A percentile compares a stretch with the other conserved stretches of the same genome.
phyloP scores from a whole-genome alignment of 2,888 invertebrate genomes.

The Chymomyza procnemis region DNA sequence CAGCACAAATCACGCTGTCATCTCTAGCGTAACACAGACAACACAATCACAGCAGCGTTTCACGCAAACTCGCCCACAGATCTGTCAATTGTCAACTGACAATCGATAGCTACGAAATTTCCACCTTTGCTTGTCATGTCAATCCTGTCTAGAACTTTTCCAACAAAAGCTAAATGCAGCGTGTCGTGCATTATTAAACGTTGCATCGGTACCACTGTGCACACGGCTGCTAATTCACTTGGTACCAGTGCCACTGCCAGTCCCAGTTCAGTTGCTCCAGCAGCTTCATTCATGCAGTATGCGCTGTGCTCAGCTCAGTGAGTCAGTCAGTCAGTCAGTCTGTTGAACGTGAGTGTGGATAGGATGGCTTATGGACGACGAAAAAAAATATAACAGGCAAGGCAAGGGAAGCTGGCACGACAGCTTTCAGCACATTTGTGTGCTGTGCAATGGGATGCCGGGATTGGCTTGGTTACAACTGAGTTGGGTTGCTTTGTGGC shows the following conservation, averaged over 20 bases:
- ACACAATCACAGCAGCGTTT: background rate
- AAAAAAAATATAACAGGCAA: too few species aligned
- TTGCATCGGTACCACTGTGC: background rate
- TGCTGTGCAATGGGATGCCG: background rate
- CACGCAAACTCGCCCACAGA: background rate
- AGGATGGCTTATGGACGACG: background rate
- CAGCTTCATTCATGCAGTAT: too few species aligned
- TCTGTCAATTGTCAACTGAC: background rate
- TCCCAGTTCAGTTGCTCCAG: too few species aligned
- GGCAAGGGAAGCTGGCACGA: conserved; percentile 17
- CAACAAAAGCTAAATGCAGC: background rate
- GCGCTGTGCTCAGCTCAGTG: too few species aligned
- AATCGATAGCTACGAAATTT: background rate
- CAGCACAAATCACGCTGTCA: too few species aligned
- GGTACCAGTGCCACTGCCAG: too few species aligned
- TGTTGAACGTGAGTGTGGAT: background rate
- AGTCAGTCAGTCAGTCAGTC: conserved; percentile 20
- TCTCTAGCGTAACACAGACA: background rate
- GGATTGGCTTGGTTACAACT: background rate
- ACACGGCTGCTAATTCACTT: background rate
- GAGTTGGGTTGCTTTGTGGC: conserved; percentile 31
- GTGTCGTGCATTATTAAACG: background rate
- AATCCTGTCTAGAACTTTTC: background rate
- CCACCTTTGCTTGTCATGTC: background rate
- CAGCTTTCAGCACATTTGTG: conserved; percentile 6